Percentiles rank a stretch among this genome's conserved stretches.
These are phyloP conservation scores for Pseudoips prasinana DNA, from an alignment of 2,888 invertebrate species.

Conservation along the genomic window DNA sequence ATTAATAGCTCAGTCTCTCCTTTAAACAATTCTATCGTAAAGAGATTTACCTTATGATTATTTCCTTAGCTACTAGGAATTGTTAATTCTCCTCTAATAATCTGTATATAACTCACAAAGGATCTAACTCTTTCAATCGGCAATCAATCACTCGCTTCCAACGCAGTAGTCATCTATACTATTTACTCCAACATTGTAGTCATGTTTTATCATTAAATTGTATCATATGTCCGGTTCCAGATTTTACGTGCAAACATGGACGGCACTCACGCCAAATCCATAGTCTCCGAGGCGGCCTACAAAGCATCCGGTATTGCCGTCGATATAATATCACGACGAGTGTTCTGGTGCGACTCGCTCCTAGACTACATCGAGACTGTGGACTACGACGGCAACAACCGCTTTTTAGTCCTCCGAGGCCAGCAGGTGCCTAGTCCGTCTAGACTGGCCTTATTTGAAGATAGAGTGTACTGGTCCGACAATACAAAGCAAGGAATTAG, in stretches of 20 bases:
- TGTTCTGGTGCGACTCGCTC: slow-evolving; percentile 98
- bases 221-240: too few relatives aligned
- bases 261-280: slow-evolving; percentile 90
- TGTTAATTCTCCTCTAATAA: too few relatives aligned
- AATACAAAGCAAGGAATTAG: slow-evolving; percentile 94
- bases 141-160: too few relatives aligned
- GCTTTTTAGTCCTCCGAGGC: slow-evolving; percentile 90
- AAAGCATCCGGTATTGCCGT: slow-evolving; percentile 96
- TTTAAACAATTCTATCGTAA: too few relatives aligned
- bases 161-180: too few relatives aligned
- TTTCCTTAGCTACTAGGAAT: too few relatives aligned
- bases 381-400: slow-evolving; percentile 93
- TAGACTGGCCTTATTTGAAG: slow-evolving; percentile 91
- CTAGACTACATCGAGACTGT: slow-evolving; percentile 98
- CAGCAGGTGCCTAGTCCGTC: slow-evolving; percentile 94
- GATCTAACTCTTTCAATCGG: too few relatives aligned
- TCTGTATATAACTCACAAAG: too few relatives aligned
- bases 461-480: slow-evolving; percentile 95
- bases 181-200: too few relatives aligned
- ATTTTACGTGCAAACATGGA: slow-evolving; percentile 96
- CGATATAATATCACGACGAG: slow-evolving; percentile 93
- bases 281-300: slow-evolving; percentile 96
- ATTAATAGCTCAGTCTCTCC: too few relatives aligned
- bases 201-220: too few relatives aligned
- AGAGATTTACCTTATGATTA: too few relatives aligned